Conservation (phyloP, 2,888 invertebrate species). For the Exephanes ischioxanthus region DNA sequence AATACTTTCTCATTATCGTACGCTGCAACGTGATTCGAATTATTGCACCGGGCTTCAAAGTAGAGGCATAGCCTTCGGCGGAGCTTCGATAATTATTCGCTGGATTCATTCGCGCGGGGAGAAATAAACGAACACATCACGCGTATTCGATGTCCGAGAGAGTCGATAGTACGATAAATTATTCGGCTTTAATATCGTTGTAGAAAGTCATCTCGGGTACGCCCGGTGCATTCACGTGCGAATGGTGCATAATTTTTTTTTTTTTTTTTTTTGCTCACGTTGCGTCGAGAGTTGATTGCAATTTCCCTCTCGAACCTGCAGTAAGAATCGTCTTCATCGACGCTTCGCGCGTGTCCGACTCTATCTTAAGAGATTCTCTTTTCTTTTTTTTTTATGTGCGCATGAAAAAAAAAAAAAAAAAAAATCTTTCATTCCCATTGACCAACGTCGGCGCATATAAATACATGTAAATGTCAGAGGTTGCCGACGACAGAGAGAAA, state of each 20-base stretch:
- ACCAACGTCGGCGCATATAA: too few species aligned
- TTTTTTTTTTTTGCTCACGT: constrained; percentile 12
- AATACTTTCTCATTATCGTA: constrained; percentile 63
- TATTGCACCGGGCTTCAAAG: constrained; percentile 5
- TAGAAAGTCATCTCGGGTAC: constrained; percentile 48
- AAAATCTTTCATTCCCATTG: too few species aligned
- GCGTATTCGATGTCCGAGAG: constrained; percentile 14
- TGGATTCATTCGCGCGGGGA: constrained; percentile 6
- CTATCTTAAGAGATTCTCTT: too few species aligned
- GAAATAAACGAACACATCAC: constrained; percentile 14
- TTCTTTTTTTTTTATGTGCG: too few species aligned
- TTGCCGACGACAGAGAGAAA: constrained; percentile 21
- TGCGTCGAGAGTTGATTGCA: constrained; percentile 1
- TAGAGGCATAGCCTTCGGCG: not conserved
- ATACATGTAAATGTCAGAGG: constrained; percentile 42
- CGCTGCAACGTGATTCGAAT: constrained; percentile 57
- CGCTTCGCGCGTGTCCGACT: too few species aligned
- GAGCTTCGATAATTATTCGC: constrained; percentile 19
- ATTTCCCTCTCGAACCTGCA: constrained; percentile 57
- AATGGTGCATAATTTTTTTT: constrained; percentile 22
- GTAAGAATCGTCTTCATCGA: not conserved
- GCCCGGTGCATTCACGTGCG: constrained; percentile 5
- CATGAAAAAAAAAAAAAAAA: too few species aligned
- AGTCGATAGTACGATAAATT: constrained; percentile 23
- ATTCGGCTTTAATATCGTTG: constrained; percentile 35